These are phyloP conservation scores for Tuta absoluta DNA, from an alignment of 2,888 invertebrate genomes.

Conservation along the genomic window DNA sequence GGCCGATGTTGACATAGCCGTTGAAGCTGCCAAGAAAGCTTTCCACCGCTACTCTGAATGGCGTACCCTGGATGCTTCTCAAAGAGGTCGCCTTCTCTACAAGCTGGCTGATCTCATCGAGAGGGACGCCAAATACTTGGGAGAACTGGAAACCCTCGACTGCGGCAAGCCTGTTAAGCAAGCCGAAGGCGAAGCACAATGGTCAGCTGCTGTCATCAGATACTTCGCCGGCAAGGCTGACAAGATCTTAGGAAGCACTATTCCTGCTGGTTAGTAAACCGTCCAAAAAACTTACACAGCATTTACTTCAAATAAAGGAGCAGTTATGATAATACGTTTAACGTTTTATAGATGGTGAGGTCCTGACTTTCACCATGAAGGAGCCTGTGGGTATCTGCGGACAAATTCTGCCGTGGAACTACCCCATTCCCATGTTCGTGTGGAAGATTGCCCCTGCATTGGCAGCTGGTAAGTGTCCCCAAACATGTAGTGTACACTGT, in stretches of 20 bases:
- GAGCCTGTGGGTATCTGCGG: conserved; percentile 94
- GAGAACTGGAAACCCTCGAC: conserved; percentile 95
- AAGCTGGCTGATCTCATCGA: conserved; percentile 89
- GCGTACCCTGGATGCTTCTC: conserved; percentile 91
- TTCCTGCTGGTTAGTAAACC: conserved; percentile 80
- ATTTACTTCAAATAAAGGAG: not conserved
- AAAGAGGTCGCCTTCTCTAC: conserved; percentile 86
- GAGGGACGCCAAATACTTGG: conserved; percentile 83
- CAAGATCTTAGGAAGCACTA: conserved; percentile 89
- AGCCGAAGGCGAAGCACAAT: conserved; percentile 85
- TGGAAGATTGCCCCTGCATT: conserved; percentile 95
- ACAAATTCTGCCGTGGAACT: conserved; percentile 97
- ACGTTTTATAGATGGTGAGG: conserved; percentile 84
- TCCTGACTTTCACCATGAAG: conserved; percentile 89
- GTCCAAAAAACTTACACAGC: too few relatives aligned
- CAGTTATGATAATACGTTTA: not conserved
- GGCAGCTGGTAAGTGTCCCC: conserved; percentile 74
- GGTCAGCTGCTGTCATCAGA: conserved; percentile 84
- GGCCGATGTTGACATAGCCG: conserved; percentile 91
- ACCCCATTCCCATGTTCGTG: conserved; percentile 93
- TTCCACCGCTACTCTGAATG: conserved; percentile 87
- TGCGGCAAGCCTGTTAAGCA: conserved; percentile 94
- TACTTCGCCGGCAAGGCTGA: conserved; percentile 98
- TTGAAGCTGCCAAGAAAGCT: conserved; percentile 89
- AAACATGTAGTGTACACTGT: conserved; percentile 12